These are phyloP conservation scores for Hydrotaea cyrtoneurina DNA, from an alignment of 2,888 invertebrate species.

Conservation along the genomic window DNA sequence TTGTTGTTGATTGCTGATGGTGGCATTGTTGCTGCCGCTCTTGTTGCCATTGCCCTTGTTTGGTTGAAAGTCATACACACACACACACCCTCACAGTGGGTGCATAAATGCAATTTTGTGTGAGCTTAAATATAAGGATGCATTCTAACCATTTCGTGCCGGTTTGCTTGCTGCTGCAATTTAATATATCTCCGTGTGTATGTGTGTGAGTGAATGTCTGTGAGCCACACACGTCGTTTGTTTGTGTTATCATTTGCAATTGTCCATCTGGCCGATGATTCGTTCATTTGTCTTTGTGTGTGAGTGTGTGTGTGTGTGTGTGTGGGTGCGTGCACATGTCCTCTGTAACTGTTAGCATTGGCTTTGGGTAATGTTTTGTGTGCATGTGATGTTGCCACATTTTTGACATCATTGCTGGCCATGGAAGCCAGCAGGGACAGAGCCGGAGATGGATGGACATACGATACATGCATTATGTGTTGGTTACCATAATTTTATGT, in stretches of 20 bases:
- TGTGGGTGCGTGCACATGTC: not conserved
- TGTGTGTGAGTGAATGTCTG: not conserved
- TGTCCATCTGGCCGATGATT: constrained; percentile 1
- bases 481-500: constrained; percentile 58
- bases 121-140: not conserved
- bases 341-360: not conserved
- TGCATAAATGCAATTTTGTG: not conserved
- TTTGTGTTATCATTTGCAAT: not conserved
- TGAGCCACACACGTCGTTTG: not conserved
- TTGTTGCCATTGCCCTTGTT: constrained; percentile 1
- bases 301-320: not conserved
- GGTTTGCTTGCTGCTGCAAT: not conserved
- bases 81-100: not conserved
- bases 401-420: not conserved
- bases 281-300: not conserved
- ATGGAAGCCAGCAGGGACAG: too few species aligned
- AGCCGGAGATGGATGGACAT: not conserved
- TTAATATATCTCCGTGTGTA: not conserved
- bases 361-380: not conserved
- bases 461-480: constrained; percentile 1
- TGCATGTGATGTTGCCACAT: constrained; percentile 25
- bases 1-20: constrained; percentile 19
- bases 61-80: constrained; percentile 5
- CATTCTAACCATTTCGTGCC: not conserved
- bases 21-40: not conserved